Conservation (phyloP, 2,113 vertebrate species). For the Anolis carolinensis region DNA sequence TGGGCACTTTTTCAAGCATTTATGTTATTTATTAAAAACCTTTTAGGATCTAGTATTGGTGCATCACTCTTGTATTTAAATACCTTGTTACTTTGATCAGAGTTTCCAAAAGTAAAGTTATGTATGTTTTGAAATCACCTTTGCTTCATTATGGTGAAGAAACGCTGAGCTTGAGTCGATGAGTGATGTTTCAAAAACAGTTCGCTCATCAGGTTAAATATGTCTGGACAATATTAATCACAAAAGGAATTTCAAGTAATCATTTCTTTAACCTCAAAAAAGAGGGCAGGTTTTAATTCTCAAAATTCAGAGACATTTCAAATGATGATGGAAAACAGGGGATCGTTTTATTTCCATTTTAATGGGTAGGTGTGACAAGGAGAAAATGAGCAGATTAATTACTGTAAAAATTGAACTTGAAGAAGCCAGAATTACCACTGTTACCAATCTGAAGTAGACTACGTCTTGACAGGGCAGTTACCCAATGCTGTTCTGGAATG, state of each 20-base stretch:
- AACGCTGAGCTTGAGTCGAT: conserved; percentile 51
- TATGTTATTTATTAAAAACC: conserved; percentile 61
- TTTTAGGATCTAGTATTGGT: conserved; percentile 68
- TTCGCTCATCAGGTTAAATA: conserved; percentile 49
- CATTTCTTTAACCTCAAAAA: conserved; percentile 38
- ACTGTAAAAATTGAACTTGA: conserved; percentile 29
- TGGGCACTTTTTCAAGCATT: conserved; percentile 61
- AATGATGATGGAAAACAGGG: conserved; percentile 11
- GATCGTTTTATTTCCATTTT: conserved; percentile 14
- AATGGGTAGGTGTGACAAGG: neutral
- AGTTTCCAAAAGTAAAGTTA: conserved; percentile 35
- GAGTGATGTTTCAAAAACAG: conserved; percentile 52
- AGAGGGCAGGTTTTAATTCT: conserved; percentile 33
- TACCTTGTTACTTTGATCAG: conserved; percentile 62
- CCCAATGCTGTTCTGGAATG: too few relatives aligned
- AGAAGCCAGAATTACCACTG: neutral
- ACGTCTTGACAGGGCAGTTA: too few relatives aligned
- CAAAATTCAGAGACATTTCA: conserved; percentile 32
- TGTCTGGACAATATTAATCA: conserved; percentile 47
- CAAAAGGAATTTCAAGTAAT: conserved; percentile 43
- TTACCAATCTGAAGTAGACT: too few relatives aligned
- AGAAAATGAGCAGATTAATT: neutral
- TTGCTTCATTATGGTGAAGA: conserved; percentile 28
- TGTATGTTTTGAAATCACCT: neutral
- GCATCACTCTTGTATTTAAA: conserved; percentile 47